Conservation (phyloP, 2,113 vertebrate species). For the Mus spicilegus region DNA sequence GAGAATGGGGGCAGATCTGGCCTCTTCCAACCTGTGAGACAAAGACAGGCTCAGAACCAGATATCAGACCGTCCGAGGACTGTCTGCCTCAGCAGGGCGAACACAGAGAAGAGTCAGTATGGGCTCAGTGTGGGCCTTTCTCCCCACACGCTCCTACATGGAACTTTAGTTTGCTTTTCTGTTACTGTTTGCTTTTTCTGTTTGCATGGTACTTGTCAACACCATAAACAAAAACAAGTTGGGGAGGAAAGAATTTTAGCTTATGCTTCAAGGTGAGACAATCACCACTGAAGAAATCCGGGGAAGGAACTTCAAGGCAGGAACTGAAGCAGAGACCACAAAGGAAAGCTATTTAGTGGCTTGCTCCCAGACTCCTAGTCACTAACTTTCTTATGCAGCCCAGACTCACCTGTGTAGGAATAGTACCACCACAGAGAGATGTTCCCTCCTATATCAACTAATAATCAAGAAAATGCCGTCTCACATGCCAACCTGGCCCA, state of each 20-base stretch:
- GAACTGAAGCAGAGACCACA: background rate
- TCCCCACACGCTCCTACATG: fast-evolving
- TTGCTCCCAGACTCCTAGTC: background rate
- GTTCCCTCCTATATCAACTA: background rate
- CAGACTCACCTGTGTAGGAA: background rate
- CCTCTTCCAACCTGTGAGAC: background rate
- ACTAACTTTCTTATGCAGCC: background rate
- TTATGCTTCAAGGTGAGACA: background rate
- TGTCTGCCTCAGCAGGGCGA: background rate
- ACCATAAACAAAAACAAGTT: background rate
- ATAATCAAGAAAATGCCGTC: background rate
- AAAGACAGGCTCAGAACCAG: background rate
- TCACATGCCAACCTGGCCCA: background rate
- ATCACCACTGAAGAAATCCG: background rate
- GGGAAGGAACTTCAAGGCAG: background rate
- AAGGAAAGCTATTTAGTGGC: background rate
- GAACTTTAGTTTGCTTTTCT: background rate
- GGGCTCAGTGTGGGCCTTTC: background rate
- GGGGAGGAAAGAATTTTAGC: background rate
- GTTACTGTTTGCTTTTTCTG: background rate
- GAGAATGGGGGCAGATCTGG: conserved; percentile 38
- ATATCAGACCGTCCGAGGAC: background rate
- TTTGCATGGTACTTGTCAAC: background rate
- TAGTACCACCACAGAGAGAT: background rate
- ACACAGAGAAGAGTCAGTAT: fast-evolving